Evolutionary conservation across 2,113 vertebrate genomes (phyloP), one percentile per base, ranked within the genome.

Genomic region (Ia io): DNA sequence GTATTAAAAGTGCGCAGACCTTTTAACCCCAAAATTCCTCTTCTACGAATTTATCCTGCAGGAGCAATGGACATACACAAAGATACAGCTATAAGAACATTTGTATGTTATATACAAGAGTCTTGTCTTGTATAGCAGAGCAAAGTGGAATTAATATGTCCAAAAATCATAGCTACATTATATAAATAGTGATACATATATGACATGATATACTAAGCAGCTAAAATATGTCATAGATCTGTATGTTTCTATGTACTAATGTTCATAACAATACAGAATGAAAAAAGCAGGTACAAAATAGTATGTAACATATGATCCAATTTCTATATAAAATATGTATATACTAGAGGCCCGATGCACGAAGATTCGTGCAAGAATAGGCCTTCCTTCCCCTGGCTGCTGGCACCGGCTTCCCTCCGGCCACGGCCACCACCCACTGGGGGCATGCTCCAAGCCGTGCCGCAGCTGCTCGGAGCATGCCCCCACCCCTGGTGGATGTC

Each of bases 31-130:
- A 51, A 74, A 91, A 77, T 90, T 37, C 18, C 42, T 84, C 42
- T 77, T 80, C 67, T 91, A 88, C 9, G 0, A 61, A 79, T 59
- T 40, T 32, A 67, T 78, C 23, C 47, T 78, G 18, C 89, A n/a
- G 32, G 49, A 96, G 70, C 14, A 53, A 35, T 20, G 35, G 20
- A 11, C 37, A 35, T 56, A 49, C 49, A 80, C 53, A 35, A 77
- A 93, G 18, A 93, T n/a, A 20, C 14, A 63, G 44, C 67, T 80
- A 30, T 40, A 77, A 86, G 73, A 88, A 94, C 70, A 94, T 59
- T 69, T 69, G 20, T 53, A 22, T 59, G 25, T 32, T 59, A 2
- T 71, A 82, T 20, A 32, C 37, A 74, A 70, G n/a, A 78, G 69
- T 74, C 42, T 77, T 35, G 30, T 82, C 77, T 73, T 32, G 5